These are phyloP conservation scores for Andrena chrysosceles DNA, from an alignment of 2,888 invertebrate genomes.

Conservation along the genomic window DNA sequence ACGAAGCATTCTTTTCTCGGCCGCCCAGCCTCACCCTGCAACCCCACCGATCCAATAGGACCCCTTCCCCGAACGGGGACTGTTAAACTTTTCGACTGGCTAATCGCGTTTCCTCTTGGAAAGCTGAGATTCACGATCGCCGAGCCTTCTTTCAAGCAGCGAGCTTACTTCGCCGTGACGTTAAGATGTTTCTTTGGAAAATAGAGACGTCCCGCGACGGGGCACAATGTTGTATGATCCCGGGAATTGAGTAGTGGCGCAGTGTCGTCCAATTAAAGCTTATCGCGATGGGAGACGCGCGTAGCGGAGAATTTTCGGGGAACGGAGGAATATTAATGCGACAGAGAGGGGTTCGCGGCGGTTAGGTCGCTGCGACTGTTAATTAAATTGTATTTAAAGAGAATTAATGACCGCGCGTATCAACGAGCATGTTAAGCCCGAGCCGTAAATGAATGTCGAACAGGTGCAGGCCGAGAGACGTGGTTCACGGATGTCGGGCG, in stretches of 20 bases:
- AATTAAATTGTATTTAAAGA: slow-evolving; percentile 72
- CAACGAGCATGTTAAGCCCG: slow-evolving; percentile 56
- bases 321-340: slow-evolving; percentile 38
- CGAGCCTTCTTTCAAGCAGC: not conserved
- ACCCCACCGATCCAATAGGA: slow-evolving; percentile 33
- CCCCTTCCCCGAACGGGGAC: not conserved
- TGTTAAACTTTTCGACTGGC: slow-evolving; percentile 12
- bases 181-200: not conserved
- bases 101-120: slow-evolving; percentile 19
- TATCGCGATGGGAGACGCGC: slow-evolving; percentile 28
- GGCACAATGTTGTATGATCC: not conserved
- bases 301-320: slow-evolving; percentile 39
- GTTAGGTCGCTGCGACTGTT: slow-evolving; percentile 41
- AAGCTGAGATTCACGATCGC: not conserved
- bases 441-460: slow-evolving; percentile 69
- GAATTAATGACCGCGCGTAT: slow-evolving; percentile 64
- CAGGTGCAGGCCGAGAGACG: slow-evolving; percentile 64
- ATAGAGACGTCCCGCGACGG: not conserved
- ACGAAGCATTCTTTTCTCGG: slow-evolving; percentile 33
- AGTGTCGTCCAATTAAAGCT: slow-evolving; percentile 36
- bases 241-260: not conserved
- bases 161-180: not conserved
- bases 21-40: not conserved
- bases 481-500: slow-evolving; percentile 56
- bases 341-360: slow-evolving; percentile 13